Conservation (phyloP, 2,888 invertebrate genomes). For the Osedax frankpressi region DNA sequence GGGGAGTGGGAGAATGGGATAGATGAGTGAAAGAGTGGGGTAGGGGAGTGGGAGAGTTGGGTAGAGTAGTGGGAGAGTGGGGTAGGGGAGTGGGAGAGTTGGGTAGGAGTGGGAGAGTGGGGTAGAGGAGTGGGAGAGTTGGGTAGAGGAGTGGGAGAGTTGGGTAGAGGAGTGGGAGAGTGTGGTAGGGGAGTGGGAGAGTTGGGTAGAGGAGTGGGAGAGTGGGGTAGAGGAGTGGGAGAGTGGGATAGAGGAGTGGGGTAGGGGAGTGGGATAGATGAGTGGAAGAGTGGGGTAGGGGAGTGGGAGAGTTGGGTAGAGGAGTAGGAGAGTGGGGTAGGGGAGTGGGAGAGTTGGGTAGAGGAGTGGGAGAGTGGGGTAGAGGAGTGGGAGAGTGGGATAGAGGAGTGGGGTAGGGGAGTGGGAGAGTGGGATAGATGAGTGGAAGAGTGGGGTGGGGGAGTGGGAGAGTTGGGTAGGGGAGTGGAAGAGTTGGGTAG, state of each 20-base stretch:
- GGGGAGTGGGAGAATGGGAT: no score
- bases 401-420: background rate
- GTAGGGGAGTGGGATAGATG: conserved; percentile 20
- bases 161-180: no score
- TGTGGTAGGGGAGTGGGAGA: background rate
- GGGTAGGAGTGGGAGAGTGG: conserved; percentile 8
- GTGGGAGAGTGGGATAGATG: conserved; percentile 2
- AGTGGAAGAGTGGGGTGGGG: conserved; percentile 25
- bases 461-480: background rate
- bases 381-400: background rate
- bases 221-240: no score
- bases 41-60: no score
- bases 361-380: conserved; percentile 15
- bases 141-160: conserved; percentile 21
- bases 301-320: background rate
- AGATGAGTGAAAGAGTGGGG: no score
- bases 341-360: conserved; percentile 25
- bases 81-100: background rate
- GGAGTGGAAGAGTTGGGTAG: conserved; percentile 14
- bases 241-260: conserved; percentile 24
- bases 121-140: conserved; percentile 25
- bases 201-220: conserved; percentile 20
- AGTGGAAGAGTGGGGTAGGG: background rate
- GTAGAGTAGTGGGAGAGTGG: no score
- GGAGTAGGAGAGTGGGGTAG: conserved; percentile 7